Percentiles rank a stretch among this genome's conserved stretches.
Evolutionary conservation across 2,797 vertebrate genomes (phyloP).

Genomic region (Melopsittacus undulatus): DNA sequence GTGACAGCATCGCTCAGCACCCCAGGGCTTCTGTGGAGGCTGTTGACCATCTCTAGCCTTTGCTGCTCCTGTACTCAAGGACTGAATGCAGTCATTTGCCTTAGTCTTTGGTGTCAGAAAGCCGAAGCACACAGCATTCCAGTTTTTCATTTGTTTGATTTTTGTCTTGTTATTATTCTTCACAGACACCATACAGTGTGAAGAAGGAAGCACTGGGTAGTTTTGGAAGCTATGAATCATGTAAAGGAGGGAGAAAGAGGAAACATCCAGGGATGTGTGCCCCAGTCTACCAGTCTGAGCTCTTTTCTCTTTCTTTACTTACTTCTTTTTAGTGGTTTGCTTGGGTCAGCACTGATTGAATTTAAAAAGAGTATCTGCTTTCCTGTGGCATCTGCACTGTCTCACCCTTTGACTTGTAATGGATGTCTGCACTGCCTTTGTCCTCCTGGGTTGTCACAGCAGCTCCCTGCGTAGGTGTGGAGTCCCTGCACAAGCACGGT

Average conservation of each 20-base stretch:
- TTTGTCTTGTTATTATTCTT: background rate
- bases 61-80: background rate
- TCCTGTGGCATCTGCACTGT: background rate
- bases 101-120: background rate
- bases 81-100: background rate
- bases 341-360: background rate
- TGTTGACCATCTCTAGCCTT: background rate
- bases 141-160: background rate
- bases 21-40: background rate
- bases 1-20: background rate
- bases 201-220: background rate
- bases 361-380: constrained; percentile 16
- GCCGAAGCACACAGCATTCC: background rate
- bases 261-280: background rate
- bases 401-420: constrained; percentile 1
- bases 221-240: background rate
- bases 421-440: background rate
- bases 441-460: background rate
- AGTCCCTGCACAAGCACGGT: rapidly evolving
- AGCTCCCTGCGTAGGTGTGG: background rate
- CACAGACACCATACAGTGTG: background rate
- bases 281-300: background rate
- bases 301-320: background rate
- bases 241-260: background rate
- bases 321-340: background rate